Evolutionary conservation across 2,797 vertebrate genomes (phyloP).

Genomic region (Acrocephalus scirpaceus): DNA sequence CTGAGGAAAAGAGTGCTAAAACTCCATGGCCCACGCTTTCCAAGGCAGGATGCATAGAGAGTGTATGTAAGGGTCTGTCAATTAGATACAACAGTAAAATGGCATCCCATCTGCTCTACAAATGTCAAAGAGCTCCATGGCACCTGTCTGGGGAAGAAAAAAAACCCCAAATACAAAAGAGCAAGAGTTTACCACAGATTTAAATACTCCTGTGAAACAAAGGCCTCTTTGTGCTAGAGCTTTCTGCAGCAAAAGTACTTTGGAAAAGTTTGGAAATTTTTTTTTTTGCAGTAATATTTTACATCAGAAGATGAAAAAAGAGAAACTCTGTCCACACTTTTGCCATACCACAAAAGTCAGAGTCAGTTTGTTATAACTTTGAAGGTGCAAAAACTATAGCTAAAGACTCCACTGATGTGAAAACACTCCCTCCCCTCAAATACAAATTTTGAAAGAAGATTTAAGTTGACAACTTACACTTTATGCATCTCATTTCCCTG

Average conservation of each 20-base stretch:
- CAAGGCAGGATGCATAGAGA: background rate
- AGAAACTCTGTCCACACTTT: background rate
- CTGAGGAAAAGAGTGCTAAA: constrained; percentile 13
- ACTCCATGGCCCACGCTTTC: background rate
- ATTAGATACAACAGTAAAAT: constrained; percentile 55
- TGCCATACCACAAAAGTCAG: background rate
- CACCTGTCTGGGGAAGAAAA: constrained; percentile 64
- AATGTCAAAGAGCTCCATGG: constrained; percentile 64
- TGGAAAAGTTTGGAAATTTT: constrained; percentile 48
- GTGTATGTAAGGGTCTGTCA: constrained; percentile 29
- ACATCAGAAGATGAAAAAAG: background rate
- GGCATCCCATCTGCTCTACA: constrained; percentile 76
- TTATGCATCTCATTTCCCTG: background rate
- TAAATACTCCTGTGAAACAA: constrained; percentile 67
- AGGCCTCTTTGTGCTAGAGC: constrained; percentile 46
- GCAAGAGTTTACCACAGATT: constrained; percentile 58
- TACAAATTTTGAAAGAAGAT: background rate
- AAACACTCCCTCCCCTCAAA: background rate
- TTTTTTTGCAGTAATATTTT: constrained; percentile 42
- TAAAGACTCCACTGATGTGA: background rate
- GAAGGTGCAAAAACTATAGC: background rate
- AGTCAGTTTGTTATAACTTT: background rate
- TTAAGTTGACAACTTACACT: background rate
- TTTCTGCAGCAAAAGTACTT: background rate
- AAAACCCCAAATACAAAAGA: background rate